Base-by-base conservation (phyloP, 92 coral and sea anemone species). In the Actinostola sp. region DNA sequence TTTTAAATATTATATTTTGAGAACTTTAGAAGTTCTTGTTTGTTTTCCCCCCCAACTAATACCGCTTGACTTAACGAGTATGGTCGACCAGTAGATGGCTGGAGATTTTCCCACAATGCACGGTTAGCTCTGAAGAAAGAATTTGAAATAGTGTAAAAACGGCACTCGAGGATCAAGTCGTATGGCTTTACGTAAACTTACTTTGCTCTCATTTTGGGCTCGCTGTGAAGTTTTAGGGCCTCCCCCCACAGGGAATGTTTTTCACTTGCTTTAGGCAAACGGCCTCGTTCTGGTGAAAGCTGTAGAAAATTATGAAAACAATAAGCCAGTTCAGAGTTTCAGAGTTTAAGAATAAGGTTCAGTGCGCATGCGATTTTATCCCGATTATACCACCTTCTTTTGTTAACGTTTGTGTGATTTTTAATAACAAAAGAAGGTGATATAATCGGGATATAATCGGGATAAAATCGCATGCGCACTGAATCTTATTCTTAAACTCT, bases 231-330 rank as follows among this genome's bases (percentile, higher is more conserved):
- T 27, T 64, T 58, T 1, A 63, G 2, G 12, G 26, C 51, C 36
- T 45, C 68, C 17, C 72, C 77, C 80, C 75, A 85, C 1, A 48
- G 79, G 12, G 14, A 38, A 45, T 85, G 90, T 26, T 85, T 85
- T 31, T 46, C 53, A 59, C 90, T 85, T 48, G 86, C 80, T 25
- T 10, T 41, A 5, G 90, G 82, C 21, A 67, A 59, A 38, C 73
- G 70, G 30, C 90, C 90, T 14, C 90, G 77, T 68, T 79, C 90
- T 50, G 61, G 45, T 11, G 77, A 54, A 39, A 85, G 78, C 90
- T 36, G 11, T 85, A 67, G 19, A 66, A 9, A 60, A 21, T 12
- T 29, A 48, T 10, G 42, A 4, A 36, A 36, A 36, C 4, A 4
- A 36, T 36, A 11, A 36, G 11, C 42, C 1, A 28, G 17, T 24